These are phyloP conservation scores for Styela clava DNA, from an alignment of 23 tunicate species.

Conservation along the genomic window DNA sequence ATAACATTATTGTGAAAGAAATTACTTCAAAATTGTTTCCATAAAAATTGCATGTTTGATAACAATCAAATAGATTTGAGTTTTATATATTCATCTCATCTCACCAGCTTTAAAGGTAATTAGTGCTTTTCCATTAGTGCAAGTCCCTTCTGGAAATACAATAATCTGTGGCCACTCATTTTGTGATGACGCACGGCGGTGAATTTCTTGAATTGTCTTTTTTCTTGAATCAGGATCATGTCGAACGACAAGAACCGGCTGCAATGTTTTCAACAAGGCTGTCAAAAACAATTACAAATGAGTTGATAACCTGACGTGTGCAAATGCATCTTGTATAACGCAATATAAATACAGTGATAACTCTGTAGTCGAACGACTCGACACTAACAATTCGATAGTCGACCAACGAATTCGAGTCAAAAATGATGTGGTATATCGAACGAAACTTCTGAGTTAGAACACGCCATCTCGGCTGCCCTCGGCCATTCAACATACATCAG, in stretches of 20 bases:
- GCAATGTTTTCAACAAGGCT: slow-evolving; percentile 61
- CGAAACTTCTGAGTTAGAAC: too few relatives aligned
- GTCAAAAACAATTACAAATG: neutral
- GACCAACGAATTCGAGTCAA: too few relatives aligned
- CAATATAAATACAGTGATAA: too few relatives aligned
- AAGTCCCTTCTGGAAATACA: slow-evolving; percentile 91
- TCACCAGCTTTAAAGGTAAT: slow-evolving; percentile 65
- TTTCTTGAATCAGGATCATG: slow-evolving; percentile 48
- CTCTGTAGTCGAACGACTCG: too few relatives aligned
- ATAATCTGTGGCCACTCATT: slow-evolving; percentile 77
- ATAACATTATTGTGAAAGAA: too few relatives aligned
- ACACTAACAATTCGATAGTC: too few relatives aligned
- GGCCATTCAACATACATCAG: too few relatives aligned
- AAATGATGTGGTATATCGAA: too few relatives aligned
- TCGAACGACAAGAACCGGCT: slow-evolving; percentile 65
- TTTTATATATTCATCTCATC: neutral
- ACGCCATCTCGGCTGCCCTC: too few relatives aligned
- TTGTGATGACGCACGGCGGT: slow-evolving; percentile 29
- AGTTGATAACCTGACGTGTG: too few relatives aligned
- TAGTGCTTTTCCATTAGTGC: slow-evolving; percentile 77
- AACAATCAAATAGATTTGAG: neutral
- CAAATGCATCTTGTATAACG: neutral
- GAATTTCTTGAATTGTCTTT: slow-evolving; percentile 38
- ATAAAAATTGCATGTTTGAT: too few relatives aligned
- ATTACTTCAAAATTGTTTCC: too few relatives aligned